These are phyloP conservation scores for Vollenhovia emeryi DNA, from an alignment of 1,140 invertebrate genomes.

Conservation along the genomic window DNA sequence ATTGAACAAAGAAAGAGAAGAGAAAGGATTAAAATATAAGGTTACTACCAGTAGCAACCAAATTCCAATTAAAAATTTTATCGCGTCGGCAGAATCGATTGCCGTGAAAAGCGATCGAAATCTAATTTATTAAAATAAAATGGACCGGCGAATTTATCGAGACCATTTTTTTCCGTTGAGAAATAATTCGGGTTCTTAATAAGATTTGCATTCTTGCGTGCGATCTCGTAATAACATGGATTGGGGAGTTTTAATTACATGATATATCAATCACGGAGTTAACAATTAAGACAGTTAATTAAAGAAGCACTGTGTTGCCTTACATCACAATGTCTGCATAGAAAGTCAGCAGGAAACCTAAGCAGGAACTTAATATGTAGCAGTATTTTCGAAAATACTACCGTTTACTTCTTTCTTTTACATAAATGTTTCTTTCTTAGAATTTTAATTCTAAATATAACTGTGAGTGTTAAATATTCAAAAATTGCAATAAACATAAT, in stretches of 20 bases:
- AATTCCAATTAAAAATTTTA: conserved; percentile 43
- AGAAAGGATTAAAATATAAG: conserved; percentile 26
- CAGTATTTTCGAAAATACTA: neutral
- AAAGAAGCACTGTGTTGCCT: neutral
- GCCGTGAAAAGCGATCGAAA: conserved; percentile 14
- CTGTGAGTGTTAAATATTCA: neutral
- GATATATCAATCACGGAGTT: neutral
- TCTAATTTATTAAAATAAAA: conserved; percentile 42
- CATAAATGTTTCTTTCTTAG: neutral
- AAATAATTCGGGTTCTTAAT: conserved; percentile 1
- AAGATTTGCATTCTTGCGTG: neutral
- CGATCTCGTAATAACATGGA: neutral
- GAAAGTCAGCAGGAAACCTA: neutral
- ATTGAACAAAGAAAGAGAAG: neutral
- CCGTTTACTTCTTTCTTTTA: neutral
- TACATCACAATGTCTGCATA: neutral
- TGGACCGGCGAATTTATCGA: neutral
- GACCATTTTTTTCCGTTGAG: neutral
- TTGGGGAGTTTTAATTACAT: conserved; percentile 25
- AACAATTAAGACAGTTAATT: conserved; percentile 7
- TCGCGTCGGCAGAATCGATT: conserved; percentile 38
- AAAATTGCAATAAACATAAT: neutral
- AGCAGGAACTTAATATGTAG: neutral
- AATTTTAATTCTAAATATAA: neutral
- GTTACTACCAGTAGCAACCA: conserved; percentile 5